phyloP scores from a whole-genome alignment of 2,113 vertebrate species.

The Petroica traversi region DNA sequence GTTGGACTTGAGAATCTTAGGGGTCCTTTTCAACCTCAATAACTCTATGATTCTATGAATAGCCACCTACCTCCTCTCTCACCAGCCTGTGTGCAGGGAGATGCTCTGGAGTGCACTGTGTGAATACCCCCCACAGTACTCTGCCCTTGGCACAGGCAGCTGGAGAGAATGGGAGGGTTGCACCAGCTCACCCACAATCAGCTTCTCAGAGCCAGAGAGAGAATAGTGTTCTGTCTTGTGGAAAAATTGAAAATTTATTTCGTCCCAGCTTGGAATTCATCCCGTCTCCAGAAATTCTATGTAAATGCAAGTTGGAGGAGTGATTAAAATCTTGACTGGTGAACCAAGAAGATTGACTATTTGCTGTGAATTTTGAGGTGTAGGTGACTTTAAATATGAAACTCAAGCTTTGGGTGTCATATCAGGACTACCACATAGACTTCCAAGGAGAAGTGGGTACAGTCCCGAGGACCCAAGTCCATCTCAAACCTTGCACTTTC shows the following conservation, averaged over 20 bases:
- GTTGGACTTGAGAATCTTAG: neutral
- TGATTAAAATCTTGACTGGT: neutral
- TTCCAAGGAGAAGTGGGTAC: accelerated
- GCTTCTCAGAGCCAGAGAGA: constrained; percentile 5
- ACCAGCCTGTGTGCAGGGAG: accelerated
- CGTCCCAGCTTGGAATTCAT: neutral
- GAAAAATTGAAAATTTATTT: constrained; percentile 19
- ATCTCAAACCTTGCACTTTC: neutral
- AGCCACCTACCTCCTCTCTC: neutral
- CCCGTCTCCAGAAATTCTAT: neutral
- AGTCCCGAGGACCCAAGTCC: neutral
- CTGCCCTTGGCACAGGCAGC: constrained; percentile 19
- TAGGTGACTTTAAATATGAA: neutral
- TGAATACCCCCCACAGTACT: constrained; percentile 37
- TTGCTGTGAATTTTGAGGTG: neutral
- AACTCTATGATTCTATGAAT: neutral
- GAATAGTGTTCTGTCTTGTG: neutral
- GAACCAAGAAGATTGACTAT: neutral
- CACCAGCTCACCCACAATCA: constrained; percentile 40
- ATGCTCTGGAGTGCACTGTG: neutral
- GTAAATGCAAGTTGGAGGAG: neutral
- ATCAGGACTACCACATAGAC: neutral
- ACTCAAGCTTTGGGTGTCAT: neutral
- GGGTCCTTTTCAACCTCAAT: neutral
- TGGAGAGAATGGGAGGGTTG: constrained; percentile 34